Conservation (phyloP, 2,113 vertebrate species). For the Heterochromis multidens region DNA sequence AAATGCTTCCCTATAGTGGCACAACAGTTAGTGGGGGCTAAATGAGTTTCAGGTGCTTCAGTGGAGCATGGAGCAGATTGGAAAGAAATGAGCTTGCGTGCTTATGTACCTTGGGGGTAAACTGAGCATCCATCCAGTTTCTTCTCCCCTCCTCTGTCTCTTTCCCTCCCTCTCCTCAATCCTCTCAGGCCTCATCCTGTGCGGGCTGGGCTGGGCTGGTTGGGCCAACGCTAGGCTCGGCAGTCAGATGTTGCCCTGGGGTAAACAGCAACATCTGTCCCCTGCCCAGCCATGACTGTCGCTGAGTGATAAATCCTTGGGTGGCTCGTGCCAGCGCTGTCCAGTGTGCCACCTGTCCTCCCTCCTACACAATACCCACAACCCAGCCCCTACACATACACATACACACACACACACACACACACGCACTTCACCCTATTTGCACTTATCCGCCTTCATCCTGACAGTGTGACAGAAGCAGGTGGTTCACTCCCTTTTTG, state of each 20-base stretch:
- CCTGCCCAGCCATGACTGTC: slow-evolving; percentile 69
- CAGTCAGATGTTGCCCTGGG: slow-evolving; percentile 70
- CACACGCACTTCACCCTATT: slow-evolving; percentile 58
- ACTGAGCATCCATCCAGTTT: slow-evolving; percentile 47
- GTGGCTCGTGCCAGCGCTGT: slow-evolving; percentile 66
- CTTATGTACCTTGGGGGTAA: slow-evolving; percentile 46
- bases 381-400: slow-evolving; percentile 20
- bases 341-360: slow-evolving; percentile 70
- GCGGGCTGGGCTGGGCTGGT: slow-evolving; percentile 18
- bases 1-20: slow-evolving; percentile 69
- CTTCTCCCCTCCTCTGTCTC: background rate
- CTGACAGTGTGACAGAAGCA: slow-evolving; percentile 79
- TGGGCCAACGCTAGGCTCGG: slow-evolving; percentile 53
- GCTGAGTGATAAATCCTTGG: slow-evolving; percentile 70
- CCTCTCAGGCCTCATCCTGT: slow-evolving; percentile 30
- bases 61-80: slow-evolving; percentile 57
- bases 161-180: background rate
- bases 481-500: slow-evolving; percentile 72
- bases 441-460: slow-evolving; percentile 64
- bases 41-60: slow-evolving; percentile 75
- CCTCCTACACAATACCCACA: slow-evolving; percentile 55
- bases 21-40: slow-evolving; percentile 66
- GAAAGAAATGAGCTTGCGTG: slow-evolving; percentile 54
- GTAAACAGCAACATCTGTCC: slow-evolving; percentile 77
- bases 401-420: slow-evolving; percentile 3